Base-by-base conservation (phyloP, 2,888 invertebrate genomes). In the Clanis bilineata region DNA sequence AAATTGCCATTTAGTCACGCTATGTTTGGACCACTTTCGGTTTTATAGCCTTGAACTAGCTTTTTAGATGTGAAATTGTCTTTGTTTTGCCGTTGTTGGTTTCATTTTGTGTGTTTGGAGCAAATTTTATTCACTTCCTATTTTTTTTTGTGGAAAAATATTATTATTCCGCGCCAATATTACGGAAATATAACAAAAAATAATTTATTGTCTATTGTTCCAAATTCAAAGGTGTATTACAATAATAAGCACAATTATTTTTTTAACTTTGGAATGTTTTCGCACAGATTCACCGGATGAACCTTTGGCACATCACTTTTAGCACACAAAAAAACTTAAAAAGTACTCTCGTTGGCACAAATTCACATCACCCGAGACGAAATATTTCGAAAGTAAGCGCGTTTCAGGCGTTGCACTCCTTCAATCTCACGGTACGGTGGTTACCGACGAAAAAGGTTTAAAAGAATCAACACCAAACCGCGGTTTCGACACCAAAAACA, bases 401-500 rank as follows among this genome's bases (percentile, higher is more conserved):
- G 66, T 76, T 74, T 77, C 74, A 69, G 70, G 65, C 65, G 62
- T 58, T 62, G 36, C 64, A 60, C 59, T 62, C 58, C 51, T 60
- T 36, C 55, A 45, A 59, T 59, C 65, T 79, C 72, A 80, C 79
- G 80, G 76, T 73, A 67, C 62, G 71, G 61, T 71, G 72, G 66
- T 57, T 39, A 64, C 60, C 70, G 55, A 63, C 62, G 58, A 72
- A 73, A 76, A 67, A 66, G 67, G 64, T 59, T 64, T 62, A 66
- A 70, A 74, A 82, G 75, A 76, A 80, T 68, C 61, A 68, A 76
- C 74, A 75, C 76, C 75, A 81, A 77, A 72, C 67, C 63, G 69
- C 68, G 76, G 78, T 86, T 82, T 83, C 88, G 75, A 82, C 82
- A 87, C 77, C 73, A 81, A 85, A 84, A 83, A 87, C 87, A 89